These are phyloP conservation scores for Augochlora pura DNA, from an alignment of 1,140 invertebrate species.

Conservation along the genomic window DNA sequence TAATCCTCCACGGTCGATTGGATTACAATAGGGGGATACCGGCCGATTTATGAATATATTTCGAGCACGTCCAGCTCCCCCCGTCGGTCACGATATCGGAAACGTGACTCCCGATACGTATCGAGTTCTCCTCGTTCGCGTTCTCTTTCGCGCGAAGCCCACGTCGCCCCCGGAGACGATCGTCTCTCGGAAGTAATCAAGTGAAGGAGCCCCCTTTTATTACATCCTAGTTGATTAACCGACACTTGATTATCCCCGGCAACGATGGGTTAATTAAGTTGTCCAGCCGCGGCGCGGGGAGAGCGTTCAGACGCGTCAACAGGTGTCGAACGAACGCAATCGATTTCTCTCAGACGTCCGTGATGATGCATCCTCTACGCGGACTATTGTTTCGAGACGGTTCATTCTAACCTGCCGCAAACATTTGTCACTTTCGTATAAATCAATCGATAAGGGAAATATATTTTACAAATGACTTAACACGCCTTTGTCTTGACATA, in stretches of 20 bases:
- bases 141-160: conserved; percentile 4
- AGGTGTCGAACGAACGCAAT: conserved; percentile 27
- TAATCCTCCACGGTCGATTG: background rate
- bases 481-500: background rate
- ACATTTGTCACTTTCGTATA: conserved; percentile 14
- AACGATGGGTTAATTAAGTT: conserved; percentile 45
- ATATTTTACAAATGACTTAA: background rate
- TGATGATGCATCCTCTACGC: background rate
- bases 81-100: conserved; percentile 10
- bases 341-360: conserved; percentile 24
- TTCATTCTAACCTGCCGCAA: background rate
- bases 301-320: conserved; percentile 19
- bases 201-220: conserved; percentile 30
- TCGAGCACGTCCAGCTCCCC: background rate
- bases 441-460: background rate
- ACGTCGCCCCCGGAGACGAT: conserved; percentile 4
- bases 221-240: conserved; percentile 34
- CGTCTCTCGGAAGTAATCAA: conserved; percentile 43
- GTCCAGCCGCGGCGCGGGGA: background rate
- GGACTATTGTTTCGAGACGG: background rate
- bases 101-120: conserved; percentile 29
- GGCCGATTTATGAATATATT: conserved; percentile 4
- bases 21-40: background rate
- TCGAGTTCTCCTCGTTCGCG: background rate
- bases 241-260: conserved; percentile 39